Evolutionary conservation across 2,888 invertebrate species (phyloP), one percentile per base, ranked within the genome.

Genomic region (Epinotia brunnichana): DNA sequence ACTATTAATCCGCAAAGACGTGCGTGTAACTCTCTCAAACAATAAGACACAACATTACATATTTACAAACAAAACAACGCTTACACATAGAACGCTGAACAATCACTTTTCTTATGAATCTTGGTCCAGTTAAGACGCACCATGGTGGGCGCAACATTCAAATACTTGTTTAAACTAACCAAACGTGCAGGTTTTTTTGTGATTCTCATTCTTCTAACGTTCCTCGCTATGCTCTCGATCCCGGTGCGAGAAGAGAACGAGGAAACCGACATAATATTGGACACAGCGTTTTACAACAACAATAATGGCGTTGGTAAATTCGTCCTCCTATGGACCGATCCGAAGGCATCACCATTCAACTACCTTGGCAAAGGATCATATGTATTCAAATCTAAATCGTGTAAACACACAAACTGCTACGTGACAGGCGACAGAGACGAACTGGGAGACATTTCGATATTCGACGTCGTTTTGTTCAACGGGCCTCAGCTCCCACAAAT

Each of bases 381-480:
- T 15, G 41, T 24, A 24, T 66, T 66, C 11, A 54, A 19, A 41
- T n/a, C 39, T 10, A 66, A 56, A 24, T 56, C 54, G 9, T 87
- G 87, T 75, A 73, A 75, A 9, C 76, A 79, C 24, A 77, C 69
- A 3, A 85, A 84, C 59, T 87, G 87, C 70, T 81, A 77, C 61
- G 80, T 87, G 2, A 84, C 86, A 0, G 73, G 75, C 1, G 72
- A 87, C 29, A 79, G 73, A 56, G 60, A 67, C 0, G 76, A 74
- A 41, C 76, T 81, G 19, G 60, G 62, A 5, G 74, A 78, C 74
- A 70, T 77, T 29, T 80, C 78, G 0, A 69, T 82, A n/a, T 87
- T 81, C 73, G 86, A 87, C 69, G 84, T 79, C 0, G 68, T 87
- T 4, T 72, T 81, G 2, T 87, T 87, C 70, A 66, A 66, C 54